These are phyloP conservation scores for Gobionotothen gibberifrons DNA, from an alignment of 2,797 vertebrate genomes.

Conservation along the genomic window DNA sequence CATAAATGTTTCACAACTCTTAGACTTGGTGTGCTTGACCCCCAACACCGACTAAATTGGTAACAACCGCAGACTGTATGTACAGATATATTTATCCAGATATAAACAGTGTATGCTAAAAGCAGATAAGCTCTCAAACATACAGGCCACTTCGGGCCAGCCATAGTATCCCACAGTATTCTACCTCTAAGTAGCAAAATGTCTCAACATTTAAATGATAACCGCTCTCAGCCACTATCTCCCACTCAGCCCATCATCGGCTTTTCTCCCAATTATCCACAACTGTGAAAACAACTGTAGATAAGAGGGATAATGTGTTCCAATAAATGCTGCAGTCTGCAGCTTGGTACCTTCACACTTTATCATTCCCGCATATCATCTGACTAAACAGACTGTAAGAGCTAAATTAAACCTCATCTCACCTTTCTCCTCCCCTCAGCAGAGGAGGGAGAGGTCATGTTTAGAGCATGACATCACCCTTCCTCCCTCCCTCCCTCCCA, in stretches of 20 bases:
- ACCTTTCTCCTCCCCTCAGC: conserved; percentile 77
- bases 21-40: background rate
- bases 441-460: conserved; percentile 75
- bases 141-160: background rate
- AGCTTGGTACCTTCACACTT: conserved; percentile 75
- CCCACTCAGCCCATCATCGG: conserved; percentile 15
- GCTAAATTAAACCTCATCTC: conserved; percentile 81
- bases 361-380: conserved; percentile 72
- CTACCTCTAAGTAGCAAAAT: background rate
- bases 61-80: conserved; percentile 5
- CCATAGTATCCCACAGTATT: background rate
- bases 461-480: conserved; percentile 82
- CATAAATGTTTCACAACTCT: conserved; percentile 23
- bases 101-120: no score
- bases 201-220: conserved; percentile 15
- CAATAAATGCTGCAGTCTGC: conserved; percentile 59
- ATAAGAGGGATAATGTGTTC: conserved; percentile 49
- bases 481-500: conserved; percentile 11
- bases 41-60: conserved; percentile 38
- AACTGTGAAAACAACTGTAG: conserved; percentile 29
- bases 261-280: conserved; percentile 29
- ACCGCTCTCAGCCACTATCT: background rate
- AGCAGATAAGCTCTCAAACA: conserved; percentile 22
- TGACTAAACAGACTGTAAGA: conserved; percentile 75
- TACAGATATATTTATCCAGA: no score